Evolutionary conservation across 2,797 vertebrate species (phyloP).

Genomic region (Parauchenoglanis ngamensis): DNA sequence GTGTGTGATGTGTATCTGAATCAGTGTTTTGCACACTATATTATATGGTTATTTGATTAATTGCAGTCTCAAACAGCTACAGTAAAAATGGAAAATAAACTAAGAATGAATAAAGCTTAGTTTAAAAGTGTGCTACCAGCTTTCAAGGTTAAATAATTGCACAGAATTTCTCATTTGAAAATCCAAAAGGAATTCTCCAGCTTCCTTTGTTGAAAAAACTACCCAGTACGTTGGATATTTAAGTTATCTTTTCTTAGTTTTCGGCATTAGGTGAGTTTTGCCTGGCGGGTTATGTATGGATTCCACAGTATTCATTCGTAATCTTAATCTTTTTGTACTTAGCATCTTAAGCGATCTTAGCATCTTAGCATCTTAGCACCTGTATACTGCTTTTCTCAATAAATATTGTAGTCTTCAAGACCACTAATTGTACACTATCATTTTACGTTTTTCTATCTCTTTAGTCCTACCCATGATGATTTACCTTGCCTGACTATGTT

Average conservation of each 20-base stretch:
- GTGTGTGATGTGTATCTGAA: neutral
- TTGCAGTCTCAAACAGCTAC: neutral
- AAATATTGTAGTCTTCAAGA: neutral
- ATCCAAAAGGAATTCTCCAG: neutral
- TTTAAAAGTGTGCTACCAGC: neutral
- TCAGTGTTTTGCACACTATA: neutral
- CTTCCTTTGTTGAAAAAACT: neutral
- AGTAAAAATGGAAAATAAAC: neutral
- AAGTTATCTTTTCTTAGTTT: neutral
- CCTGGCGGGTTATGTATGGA: neutral
- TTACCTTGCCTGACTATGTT: constrained; percentile 67
- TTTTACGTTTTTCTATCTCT: constrained; percentile 34
- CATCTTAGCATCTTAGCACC: too few relatives aligned
- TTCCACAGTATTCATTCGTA: neutral
- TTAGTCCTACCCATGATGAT: constrained; percentile 83
- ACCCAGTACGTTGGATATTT: neutral
- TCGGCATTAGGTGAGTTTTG: neutral
- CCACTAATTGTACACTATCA: neutral
- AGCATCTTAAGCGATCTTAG: neutral
- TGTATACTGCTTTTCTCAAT: neutral
- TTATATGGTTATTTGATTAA: neutral
- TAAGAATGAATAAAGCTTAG: neutral
- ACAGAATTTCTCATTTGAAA: neutral
- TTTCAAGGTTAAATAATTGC: neutral
- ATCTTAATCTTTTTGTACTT: neutral